Percentiles rank a stretch among this genome's conserved stretches.
Evolutionary conservation across 2,888 invertebrate genomes (phyloP).

Genomic region (Lithophane socia): DNA sequence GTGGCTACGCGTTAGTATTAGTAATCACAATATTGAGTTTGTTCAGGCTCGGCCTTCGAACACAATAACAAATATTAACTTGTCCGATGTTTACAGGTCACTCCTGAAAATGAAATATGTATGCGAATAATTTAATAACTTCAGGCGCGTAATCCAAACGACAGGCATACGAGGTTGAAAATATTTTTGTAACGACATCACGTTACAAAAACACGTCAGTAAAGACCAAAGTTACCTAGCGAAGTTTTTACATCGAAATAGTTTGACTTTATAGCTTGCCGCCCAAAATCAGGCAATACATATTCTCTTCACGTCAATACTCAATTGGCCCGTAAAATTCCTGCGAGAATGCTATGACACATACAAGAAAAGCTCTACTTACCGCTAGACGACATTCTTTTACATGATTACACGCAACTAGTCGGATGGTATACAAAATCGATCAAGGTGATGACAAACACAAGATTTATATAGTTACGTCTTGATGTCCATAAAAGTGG

Average conservation of each 20-base stretch:
- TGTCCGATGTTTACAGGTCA: slow-evolving; percentile 27
- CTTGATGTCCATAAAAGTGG: slow-evolving; percentile 72
- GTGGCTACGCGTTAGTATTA: slow-evolving; percentile 6
- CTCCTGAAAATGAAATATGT: slow-evolving; percentile 49
- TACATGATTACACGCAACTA: slow-evolving; percentile 53
- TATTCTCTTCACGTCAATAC: background rate
- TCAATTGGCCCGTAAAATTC: slow-evolving; percentile 26
- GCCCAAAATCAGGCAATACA: background rate
- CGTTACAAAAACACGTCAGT: slow-evolving; percentile 7
- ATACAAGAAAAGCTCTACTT: slow-evolving; percentile 41
- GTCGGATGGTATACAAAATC: slow-evolving; percentile 57
- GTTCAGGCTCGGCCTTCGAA: slow-evolving; percentile 35
- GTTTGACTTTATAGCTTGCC: background rate
- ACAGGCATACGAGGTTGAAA: slow-evolving; percentile 2
- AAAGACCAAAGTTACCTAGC: background rate
- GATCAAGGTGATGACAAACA: slow-evolving; percentile 65
- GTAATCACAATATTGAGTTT: slow-evolving; percentile 52
- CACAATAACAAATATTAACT: slow-evolving; percentile 45
- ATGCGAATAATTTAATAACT: slow-evolving; percentile 35
- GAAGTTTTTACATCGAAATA: slow-evolving; percentile 11
- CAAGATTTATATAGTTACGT: slow-evolving; percentile 55
- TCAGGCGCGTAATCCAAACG: slow-evolving; percentile 28
- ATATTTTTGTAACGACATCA: slow-evolving; percentile 8
- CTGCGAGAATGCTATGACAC: slow-evolving; percentile 34
- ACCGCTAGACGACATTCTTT: slow-evolving; percentile 67